Base-by-base conservation (phyloP, 2,888 invertebrate genomes). In the Petrolisthes cinctipes region DNA sequence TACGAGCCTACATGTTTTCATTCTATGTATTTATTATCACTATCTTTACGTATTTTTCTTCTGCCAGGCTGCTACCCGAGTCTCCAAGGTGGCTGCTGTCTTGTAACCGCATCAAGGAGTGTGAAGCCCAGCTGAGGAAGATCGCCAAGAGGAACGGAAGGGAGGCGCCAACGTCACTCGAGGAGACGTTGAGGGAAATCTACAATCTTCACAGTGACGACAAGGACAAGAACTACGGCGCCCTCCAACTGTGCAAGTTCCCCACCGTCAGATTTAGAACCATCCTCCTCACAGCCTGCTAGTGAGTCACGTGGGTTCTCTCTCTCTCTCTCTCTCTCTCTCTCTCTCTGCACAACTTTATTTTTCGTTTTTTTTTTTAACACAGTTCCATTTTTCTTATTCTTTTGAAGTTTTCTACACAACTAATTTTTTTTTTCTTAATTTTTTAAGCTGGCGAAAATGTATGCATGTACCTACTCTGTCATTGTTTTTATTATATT, bases 41-140 rank as follows among this genome's bases (percentile, higher is more conserved):
- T 51, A 4, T 11, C 1, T n/a, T 20, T n/a, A 23, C 1, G 37
- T 53, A n/a, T 37, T 4, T 51, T 51, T 14, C 37, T n/a, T n/a
- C 7, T 4, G 2, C 11, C 79, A 91, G 91, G 91, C 4, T 86
- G 5, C 85, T 91, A 14, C 89, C 90, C 11, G 91, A 91, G 82
- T 91, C 91, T 17, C 91, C 91, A 4, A 68, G 91, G 51, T 91
- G 91, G 91, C 83, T 91, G 61, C 78, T 90, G 81, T 89, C 89
- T 20, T 73, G 86, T 0, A 83, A 86, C 23, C 87, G 86, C 11
- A n/a, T 85, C 6, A 57, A 89, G 4, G 85, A 88, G 53, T 86
- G 90, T 9, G 80, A 84, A 2, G 51, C 66, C n/a, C 82, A 88
- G 51, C 76, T 91, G 23, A n/a, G 23, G 37, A 75, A 56, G 54